phyloP scores from a whole-genome alignment of 2,888 invertebrate species.

The Cloeon dipterum region DNA sequence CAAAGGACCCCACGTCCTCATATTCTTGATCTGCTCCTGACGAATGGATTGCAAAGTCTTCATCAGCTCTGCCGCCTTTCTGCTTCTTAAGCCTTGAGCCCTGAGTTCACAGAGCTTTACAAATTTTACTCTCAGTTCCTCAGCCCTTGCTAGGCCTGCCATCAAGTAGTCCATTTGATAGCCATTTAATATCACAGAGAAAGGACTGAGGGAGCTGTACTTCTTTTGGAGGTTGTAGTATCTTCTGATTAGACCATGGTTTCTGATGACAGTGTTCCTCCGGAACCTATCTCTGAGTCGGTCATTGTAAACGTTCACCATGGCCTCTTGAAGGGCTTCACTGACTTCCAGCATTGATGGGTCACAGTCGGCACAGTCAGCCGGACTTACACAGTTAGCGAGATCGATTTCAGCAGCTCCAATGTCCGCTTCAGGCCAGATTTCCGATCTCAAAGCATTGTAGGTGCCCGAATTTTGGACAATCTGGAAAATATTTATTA shows the following conservation, averaged over 20 bases:
- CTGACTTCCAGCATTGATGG: conserved; percentile 23
- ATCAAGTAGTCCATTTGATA: conserved; percentile 52
- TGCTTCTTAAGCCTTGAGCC: conserved; percentile 36
- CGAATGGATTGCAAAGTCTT: conserved; percentile 5
- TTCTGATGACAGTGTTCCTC: conserved; percentile 44
- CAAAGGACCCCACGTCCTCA: too few species aligned
- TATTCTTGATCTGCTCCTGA: too few species aligned
- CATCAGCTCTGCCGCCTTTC: conserved; percentile 4
- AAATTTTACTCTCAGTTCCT: conserved; percentile 33
- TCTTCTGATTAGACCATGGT: conserved; percentile 56
- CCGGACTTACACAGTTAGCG: conserved; percentile 10
- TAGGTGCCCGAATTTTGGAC: too few species aligned
- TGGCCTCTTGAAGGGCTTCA: conserved; percentile 39
- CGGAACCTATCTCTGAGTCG: conserved; percentile 48
- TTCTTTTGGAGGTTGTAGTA: conserved; percentile 41
- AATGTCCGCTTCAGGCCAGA: too few species aligned
- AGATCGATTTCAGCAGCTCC: too few species aligned
- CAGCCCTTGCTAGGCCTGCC: conserved; percentile 48
- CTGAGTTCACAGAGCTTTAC: conserved; percentile 30
- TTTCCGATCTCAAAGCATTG: too few species aligned
- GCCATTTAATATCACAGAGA: conserved; percentile 52
- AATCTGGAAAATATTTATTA: too few species aligned
- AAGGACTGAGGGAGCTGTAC: conserved; percentile 42
- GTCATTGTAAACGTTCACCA: conserved; percentile 51
- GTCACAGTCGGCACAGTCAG: conserved; percentile 20